Conservation (phyloP, 2,113 vertebrate genomes). For the Choloepus hoffmanni region DNA sequence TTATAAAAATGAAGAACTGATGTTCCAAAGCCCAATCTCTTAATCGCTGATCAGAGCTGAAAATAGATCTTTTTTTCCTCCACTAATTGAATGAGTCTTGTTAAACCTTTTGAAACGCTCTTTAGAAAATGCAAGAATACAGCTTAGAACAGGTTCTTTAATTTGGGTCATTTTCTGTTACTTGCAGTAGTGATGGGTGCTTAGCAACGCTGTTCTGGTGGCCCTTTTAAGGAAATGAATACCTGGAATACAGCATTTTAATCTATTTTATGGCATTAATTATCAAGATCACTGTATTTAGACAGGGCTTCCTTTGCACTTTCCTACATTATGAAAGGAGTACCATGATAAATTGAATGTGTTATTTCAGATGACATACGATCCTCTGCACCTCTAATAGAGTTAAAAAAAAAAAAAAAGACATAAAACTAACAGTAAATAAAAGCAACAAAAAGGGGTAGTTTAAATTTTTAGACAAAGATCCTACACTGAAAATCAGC, state of each 20-base stretch:
- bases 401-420: constrained; percentile 10
- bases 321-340: constrained; percentile 48
- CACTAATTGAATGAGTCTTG: constrained; percentile 70
- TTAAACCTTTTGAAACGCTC: constrained; percentile 80
- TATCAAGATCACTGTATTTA: constrained; percentile 79
- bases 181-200: constrained; percentile 67
- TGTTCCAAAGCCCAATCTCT: constrained; percentile 71
- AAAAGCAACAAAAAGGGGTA: background rate
- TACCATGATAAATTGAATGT: constrained; percentile 37
- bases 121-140: constrained; percentile 79
- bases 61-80: constrained; percentile 77
- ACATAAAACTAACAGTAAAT: constrained; percentile 62
- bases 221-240: constrained; percentile 77
- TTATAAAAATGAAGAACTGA: constrained; percentile 72
- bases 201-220: constrained; percentile 77
- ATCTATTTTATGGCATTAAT: constrained; percentile 79
- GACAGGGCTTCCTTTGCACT: constrained; percentile 64
- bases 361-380: constrained; percentile 69
- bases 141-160: constrained; percentile 79
- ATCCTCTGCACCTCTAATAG: background rate
- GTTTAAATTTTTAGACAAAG: constrained; percentile 31
- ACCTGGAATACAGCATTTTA: constrained; percentile 80
- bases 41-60: constrained; percentile 79
- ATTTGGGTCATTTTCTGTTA: constrained; percentile 79
- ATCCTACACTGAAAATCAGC: constrained; percentile 38